Conservation (phyloP, 2,113 vertebrate genomes). For the Apus apus region DNA sequence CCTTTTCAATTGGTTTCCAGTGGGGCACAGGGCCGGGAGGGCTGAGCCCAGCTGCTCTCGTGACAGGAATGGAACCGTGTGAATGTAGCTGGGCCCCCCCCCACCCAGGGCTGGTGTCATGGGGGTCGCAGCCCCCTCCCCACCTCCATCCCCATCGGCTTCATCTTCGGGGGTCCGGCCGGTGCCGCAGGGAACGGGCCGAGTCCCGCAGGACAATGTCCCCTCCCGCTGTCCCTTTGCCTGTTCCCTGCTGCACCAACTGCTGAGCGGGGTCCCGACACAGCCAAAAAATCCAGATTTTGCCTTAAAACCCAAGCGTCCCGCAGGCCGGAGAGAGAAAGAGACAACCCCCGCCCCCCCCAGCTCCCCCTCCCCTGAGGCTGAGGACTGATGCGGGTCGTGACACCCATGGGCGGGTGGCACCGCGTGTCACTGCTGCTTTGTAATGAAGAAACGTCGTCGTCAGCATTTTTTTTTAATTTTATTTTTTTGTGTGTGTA, state of each 20-base stretch:
- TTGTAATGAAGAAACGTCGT: background rate
- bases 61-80: conserved; percentile 45
- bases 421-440: background rate
- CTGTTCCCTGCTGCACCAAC: background rate
- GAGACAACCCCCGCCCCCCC: background rate
- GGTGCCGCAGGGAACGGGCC: background rate
- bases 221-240: background rate
- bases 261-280: background rate
- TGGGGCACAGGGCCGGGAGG: background rate
- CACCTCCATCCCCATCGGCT: background rate
- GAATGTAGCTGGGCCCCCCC: conserved; percentile 22
- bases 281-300: background rate
- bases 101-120: background rate
- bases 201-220: no score
- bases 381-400: background rate
- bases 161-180: background rate
- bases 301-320: conserved; percentile 37
- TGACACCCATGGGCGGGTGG: background rate
- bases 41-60: background rate
- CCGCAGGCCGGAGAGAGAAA: background rate
- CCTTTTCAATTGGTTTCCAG: background rate
- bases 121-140: background rate
- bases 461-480: background rate
- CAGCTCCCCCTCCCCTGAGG: background rate
- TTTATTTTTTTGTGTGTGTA: background rate